phyloP scores from a whole-genome alignment of 2,113 vertebrate species.

The Tamias sibiricus region DNA sequence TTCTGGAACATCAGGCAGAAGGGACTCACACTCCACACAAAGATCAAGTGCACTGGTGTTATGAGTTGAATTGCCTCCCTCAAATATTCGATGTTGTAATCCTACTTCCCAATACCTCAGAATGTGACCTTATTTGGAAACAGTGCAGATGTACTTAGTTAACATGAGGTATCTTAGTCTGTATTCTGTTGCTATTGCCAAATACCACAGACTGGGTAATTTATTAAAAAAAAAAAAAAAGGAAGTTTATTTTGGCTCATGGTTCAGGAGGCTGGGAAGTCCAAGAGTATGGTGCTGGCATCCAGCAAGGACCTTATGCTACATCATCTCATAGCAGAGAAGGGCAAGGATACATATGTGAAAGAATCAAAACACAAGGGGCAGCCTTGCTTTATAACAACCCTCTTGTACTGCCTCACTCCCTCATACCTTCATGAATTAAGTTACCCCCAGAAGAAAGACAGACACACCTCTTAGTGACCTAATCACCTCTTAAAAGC shows the following conservation, averaged over 20 bases:
- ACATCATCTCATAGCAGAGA: neutral
- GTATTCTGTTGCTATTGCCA: neutral
- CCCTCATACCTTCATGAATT: neutral
- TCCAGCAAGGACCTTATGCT: neutral
- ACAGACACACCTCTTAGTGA: neutral
- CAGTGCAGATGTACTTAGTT: neutral
- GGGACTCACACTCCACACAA: neutral
- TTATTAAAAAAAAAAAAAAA: neutral
- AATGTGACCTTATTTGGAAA: neutral
- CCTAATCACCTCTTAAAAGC: neutral
- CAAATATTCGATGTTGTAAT: neutral
- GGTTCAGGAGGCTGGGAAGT: neutral
- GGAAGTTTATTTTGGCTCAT: neutral
- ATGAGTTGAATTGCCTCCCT: too few relatives aligned
- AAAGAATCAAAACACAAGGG: neutral
- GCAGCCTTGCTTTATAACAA: neutral
- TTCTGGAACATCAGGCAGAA: neutral
- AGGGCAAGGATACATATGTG: neutral
- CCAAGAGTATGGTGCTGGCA: neutral
- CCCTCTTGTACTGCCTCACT: rapidly evolving
- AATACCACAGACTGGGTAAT: neutral
- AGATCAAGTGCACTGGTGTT: neutral
- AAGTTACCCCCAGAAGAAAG: neutral
- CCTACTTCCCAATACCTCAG: neutral
- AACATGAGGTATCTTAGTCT: neutral